Conservation (phyloP, 2,797 vertebrate species). For the Xerus rutilus region DNA sequence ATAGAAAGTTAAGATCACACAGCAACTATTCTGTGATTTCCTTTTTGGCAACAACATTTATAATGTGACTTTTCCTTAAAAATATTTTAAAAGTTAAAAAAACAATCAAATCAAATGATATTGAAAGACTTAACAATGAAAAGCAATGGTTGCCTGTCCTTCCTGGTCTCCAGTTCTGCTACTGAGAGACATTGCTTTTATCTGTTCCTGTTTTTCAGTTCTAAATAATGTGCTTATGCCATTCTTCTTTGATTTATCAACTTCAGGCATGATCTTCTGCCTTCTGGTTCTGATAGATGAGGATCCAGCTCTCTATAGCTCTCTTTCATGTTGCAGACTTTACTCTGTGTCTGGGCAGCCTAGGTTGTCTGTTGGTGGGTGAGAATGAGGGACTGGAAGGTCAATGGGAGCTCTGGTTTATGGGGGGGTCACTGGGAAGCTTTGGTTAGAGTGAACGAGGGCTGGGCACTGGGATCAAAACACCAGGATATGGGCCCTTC, state of each 20-base stretch:
- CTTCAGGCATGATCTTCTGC: slow-evolving; percentile 70
- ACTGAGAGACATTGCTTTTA: slow-evolving; percentile 58
- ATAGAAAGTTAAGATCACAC: slow-evolving; percentile 51
- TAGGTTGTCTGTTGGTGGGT: neutral
- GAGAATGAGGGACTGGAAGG: neutral
- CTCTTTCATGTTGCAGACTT: slow-evolving; percentile 57
- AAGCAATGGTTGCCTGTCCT: slow-evolving; percentile 50
- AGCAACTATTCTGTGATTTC: slow-evolving; percentile 38
- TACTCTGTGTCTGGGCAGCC: slow-evolving; percentile 19
- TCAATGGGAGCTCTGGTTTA: neutral
- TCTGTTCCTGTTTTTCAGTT: slow-evolving; percentile 70
- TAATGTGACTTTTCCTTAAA: slow-evolving; percentile 64
- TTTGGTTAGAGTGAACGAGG: neutral
- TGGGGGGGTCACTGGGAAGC: neutral
- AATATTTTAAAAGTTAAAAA: slow-evolving; percentile 61
- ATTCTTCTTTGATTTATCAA: slow-evolving; percentile 62
- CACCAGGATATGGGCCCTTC: neutral
- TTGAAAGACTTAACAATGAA: neutral
- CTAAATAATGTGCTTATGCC: slow-evolving; percentile 49
- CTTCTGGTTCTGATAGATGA: slow-evolving; percentile 47
- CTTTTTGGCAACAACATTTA: slow-evolving; percentile 60
- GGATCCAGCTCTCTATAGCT: neutral
- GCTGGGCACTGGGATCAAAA: neutral
- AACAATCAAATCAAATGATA: slow-evolving; percentile 26
- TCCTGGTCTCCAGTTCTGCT: slow-evolving; percentile 51